Evolutionary conservation across 2,797 vertebrate species (phyloP).

Genomic region (Arrhamphus sclerolepis): DNA sequence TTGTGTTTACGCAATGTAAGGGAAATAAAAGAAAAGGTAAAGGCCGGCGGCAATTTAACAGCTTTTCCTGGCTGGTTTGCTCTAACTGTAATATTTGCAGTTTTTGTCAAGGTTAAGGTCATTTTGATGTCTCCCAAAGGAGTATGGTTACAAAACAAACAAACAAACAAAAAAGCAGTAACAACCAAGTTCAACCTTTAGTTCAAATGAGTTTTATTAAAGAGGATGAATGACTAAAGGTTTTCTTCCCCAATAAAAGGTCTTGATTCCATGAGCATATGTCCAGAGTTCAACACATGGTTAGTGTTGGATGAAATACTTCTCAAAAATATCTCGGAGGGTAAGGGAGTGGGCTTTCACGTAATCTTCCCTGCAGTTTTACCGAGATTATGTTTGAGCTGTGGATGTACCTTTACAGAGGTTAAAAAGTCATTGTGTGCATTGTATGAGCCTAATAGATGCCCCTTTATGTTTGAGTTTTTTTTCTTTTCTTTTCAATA

Average conservation of each 20-base stretch:
- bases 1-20: slow-evolving; percentile 17
- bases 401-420: neutral
- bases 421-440: neutral
- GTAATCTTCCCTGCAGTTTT: neutral
- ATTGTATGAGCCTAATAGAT: neutral
- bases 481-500: neutral
- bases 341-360: neutral
- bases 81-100: slow-evolving; percentile 2
- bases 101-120: slow-evolving; percentile 2
- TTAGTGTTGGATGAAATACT: neutral
- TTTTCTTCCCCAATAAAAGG: no score
- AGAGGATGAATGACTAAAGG: neutral
- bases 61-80: slow-evolving; percentile 2
- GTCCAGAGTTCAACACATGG: neutral
- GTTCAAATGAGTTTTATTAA: neutral
- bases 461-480: no score
- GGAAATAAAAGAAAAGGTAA: slow-evolving; percentile 15
- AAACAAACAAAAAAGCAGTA: no score
- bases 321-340: neutral
- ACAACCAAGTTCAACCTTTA: no score
- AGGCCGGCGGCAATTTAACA: slow-evolving; percentile 1
- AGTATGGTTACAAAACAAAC: no score
- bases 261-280: neutral
- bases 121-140: no score
- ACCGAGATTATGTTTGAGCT: slow-evolving; percentile 1